Conservation (phyloP, 1,140 invertebrate genomes). For the Pemphigus obesinymphae region DNA sequence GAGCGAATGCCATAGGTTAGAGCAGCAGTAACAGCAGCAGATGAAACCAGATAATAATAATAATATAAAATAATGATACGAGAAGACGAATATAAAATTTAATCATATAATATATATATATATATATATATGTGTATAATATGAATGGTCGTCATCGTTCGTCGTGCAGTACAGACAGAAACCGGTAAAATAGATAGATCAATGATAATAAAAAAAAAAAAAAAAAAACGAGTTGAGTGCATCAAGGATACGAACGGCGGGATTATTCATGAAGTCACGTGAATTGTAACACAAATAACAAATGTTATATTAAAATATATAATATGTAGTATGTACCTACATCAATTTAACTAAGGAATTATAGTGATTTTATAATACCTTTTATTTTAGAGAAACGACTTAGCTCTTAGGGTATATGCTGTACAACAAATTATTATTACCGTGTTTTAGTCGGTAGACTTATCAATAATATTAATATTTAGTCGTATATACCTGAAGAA, state of each 20-base stretch:
- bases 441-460: too few species aligned
- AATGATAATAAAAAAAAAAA: slow-evolving; percentile 5
- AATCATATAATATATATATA: background rate
- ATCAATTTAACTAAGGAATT: background rate
- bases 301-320: background rate
- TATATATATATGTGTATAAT: background rate
- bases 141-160: background rate
- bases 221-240: background rate
- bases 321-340: too few species aligned
- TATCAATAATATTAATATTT: too few species aligned
- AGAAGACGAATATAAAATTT: background rate
- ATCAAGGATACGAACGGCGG: background rate
- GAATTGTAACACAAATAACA: slow-evolving; percentile 14
- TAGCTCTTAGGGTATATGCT: too few species aligned
- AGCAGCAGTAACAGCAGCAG: background rate
- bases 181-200: slow-evolving; percentile 29
- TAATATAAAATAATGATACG: slow-evolving; percentile 12
- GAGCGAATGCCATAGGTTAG: background rate
- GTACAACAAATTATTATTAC: too few species aligned
- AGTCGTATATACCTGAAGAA: too few species aligned
- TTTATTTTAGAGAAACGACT: too few species aligned
- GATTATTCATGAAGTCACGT: slow-evolving; percentile 2
- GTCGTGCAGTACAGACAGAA: background rate
- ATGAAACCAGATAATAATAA: slow-evolving; percentile 1
- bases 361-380: too few species aligned